Conservation (phyloP, 2,888 invertebrate species). For the Drosophila kambysellisi region DNA sequence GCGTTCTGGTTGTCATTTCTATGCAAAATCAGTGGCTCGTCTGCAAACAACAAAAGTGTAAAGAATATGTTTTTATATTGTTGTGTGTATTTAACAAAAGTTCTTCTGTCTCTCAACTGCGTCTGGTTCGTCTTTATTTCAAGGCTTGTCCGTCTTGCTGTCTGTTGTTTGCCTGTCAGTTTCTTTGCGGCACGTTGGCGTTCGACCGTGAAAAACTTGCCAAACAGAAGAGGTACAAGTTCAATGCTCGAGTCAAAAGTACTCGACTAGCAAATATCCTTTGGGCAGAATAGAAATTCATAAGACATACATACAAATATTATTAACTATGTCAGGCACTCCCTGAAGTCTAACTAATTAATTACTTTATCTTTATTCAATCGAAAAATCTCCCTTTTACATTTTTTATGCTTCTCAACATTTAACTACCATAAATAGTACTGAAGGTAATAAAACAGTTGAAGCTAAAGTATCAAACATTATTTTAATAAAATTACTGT, state of each 20-base stretch:
- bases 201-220: slow-evolving; percentile 70
- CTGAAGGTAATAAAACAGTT: not conserved
- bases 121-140: slow-evolving; percentile 25
- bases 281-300: not conserved
- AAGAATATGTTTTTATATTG: slow-evolving; percentile 35
- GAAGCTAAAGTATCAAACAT: not conserved
- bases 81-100: slow-evolving; percentile 41
- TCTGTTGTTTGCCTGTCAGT: slow-evolving; percentile 1
- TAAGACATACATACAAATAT: not conserved
- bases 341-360: not conserved
- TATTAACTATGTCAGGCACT: not conserved
- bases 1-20: slow-evolving; percentile 70
- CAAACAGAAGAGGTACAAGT: slow-evolving; percentile 29
- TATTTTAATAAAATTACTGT: not conserved
- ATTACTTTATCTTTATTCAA: not conserved
- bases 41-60: slow-evolving; percentile 38
- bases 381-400: not conserved
- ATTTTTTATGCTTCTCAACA: not conserved
- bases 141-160: slow-evolving; percentile 30
- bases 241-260: not conserved
- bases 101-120: slow-evolving; percentile 15
- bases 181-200: slow-evolving; percentile 43
- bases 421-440: not conserved
- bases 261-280: slow-evolving; percentile 21
- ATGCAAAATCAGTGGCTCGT: slow-evolving; percentile 38